Evolutionary conservation across 2,113 vertebrate genomes (phyloP).

Genomic region (Xenopus borealis): DNA sequence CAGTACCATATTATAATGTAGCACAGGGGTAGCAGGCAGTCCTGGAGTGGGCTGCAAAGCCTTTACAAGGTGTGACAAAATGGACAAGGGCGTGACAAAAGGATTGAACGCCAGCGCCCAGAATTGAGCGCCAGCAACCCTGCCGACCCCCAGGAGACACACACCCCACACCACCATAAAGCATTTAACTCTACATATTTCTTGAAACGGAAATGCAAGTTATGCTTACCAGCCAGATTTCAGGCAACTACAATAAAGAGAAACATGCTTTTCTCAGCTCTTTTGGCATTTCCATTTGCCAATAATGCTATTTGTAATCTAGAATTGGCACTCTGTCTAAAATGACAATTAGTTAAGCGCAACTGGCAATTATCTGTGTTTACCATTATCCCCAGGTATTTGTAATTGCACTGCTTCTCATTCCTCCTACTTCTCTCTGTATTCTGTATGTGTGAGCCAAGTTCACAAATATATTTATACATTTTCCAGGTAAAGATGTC

Average conservation of each 20-base stretch:
- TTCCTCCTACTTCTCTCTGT: constrained; percentile 12
- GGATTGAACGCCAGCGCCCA: no score
- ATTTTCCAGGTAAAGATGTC: no score
- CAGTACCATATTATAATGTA: no score
- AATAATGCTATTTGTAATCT: constrained; percentile 74
- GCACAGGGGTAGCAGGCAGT: no score
- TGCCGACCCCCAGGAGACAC: no score
- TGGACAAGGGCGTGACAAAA: no score
- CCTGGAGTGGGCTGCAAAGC: no score
- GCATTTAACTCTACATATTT: neutral
- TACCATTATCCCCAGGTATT: constrained; percentile 61
- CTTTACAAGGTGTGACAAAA: no score
- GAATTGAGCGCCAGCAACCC: no score
- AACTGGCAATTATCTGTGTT: constrained; percentile 65
- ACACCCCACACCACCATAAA: no score
- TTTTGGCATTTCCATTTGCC: constrained; percentile 62
- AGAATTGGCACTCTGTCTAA: constrained; percentile 62
- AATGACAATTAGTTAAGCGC: constrained; percentile 68
- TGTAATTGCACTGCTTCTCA: neutral
- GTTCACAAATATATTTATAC: no score
- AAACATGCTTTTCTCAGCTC: constrained; percentile 43
- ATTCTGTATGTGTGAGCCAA: constrained; percentile 2
- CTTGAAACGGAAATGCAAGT: neutral
- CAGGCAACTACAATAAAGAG: constrained; percentile 22
- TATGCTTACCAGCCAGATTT: constrained; percentile 28